phyloP scores from a whole-genome alignment of 2,797 vertebrate species.

The Mormyrus proboscirostris region DNA sequence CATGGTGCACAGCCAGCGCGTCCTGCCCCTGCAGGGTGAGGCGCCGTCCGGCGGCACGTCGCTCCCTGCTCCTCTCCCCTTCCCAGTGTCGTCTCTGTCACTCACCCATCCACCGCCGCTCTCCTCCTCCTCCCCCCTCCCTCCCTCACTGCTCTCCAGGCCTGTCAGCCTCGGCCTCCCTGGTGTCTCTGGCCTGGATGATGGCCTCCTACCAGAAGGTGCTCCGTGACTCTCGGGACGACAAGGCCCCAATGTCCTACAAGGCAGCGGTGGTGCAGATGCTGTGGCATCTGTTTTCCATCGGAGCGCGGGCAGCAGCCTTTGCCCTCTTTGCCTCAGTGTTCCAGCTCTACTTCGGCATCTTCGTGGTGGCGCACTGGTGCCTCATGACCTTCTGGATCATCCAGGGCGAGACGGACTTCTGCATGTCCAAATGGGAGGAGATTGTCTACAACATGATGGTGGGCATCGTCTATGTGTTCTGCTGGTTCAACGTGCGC shows the following conservation, averaged over 20 bases:
- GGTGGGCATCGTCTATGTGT: slow-evolving; percentile 91
- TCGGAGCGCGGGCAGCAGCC: slow-evolving; percentile 83
- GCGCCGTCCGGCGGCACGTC: background rate
- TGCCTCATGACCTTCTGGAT: slow-evolving; percentile 99
- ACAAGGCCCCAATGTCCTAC: slow-evolving; percentile 92
- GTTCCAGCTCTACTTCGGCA: slow-evolving; percentile 93
- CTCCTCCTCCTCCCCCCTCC: slow-evolving; percentile 11
- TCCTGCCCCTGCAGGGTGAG: slow-evolving; percentile 86
- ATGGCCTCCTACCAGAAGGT: slow-evolving; percentile 94
- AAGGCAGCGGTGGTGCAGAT: slow-evolving; percentile 84
- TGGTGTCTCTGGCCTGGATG: slow-evolving; percentile 90
- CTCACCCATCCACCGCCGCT: background rate
- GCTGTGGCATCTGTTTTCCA: slow-evolving; percentile 94
- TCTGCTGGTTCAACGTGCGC: slow-evolving; percentile 95
- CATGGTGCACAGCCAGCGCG: slow-evolving; percentile 71
- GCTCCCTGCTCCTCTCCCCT: background rate
- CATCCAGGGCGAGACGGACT: slow-evolving; percentile 95
- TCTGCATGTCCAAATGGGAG: slow-evolving; percentile 99
- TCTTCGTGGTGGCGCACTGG: slow-evolving; percentile 97
- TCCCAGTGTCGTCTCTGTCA: background rate
- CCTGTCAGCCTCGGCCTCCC: slow-evolving; percentile 81
- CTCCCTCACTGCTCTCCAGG: slow-evolving; percentile 52
- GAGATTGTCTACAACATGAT: slow-evolving; percentile 99
- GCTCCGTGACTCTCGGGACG: slow-evolving; percentile 87
- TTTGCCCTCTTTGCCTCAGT: slow-evolving; percentile 92